Base-by-base conservation (phyloP, 1,140 invertebrate genomes). In the Augochlora pura region DNA sequence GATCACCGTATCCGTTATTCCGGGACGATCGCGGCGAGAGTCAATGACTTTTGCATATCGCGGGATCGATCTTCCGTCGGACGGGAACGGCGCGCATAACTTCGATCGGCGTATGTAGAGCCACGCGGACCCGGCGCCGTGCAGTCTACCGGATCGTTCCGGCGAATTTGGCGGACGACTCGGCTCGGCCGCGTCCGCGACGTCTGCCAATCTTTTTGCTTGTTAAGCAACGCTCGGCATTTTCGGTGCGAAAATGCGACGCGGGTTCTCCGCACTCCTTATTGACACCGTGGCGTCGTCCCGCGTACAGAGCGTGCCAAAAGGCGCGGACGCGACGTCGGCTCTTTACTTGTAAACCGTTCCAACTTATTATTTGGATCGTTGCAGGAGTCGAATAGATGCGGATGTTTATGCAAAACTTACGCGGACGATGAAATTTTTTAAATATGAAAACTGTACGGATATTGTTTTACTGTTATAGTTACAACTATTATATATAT, bases 31-130 rank as follows among this genome's bases (percentile, higher is more conserved):
- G 65, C 21, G 18, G 23, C 54, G 59, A 82, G 59, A 82, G 81
- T 82, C 81, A 82, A 82, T 82, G 81, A 82, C 81, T 82, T 82
- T 82, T 82, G 77, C 77, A 82, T 82, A 82, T 82, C 81, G 46
- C 25, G 9, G 42, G 70, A 80, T 82, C 81, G 81, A 80, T 79
- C 81, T 73, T 16, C 38, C 16, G 62, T 23, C 38, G 60, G 27
- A 7, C 57, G n/a, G 27, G 27, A 42, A 57, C 54, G 27, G 10
- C 27, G 46, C 52, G 12, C 18, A 46, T 63, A 10, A 32, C 74
- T 69, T 54, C 46, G n/a, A 75, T 52, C 52, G 67, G 64, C 46
- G 66, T 71, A 62, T 67, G 42, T 46, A 10, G 42, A 46, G 7
- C 49, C 49, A 77, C 74, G 66, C 67, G 75, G 23, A 59, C 27